These are phyloP conservation scores for Automeris io DNA, from an alignment of 2,888 invertebrate species.

Conservation along the genomic window DNA sequence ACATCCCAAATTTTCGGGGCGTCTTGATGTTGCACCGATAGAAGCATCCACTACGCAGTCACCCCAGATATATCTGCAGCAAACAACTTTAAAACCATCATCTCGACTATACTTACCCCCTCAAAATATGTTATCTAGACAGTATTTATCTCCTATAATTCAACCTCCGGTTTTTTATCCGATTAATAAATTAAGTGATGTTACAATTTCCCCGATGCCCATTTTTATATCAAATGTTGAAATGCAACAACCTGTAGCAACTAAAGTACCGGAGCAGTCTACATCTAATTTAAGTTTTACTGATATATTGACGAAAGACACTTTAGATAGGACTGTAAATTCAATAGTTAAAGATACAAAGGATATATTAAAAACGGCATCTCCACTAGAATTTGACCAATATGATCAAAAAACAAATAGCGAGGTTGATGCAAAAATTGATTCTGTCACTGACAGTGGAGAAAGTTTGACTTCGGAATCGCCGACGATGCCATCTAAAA, in stretches of 20 bases:
- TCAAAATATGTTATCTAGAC: constrained; percentile 31
- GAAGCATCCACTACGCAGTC: constrained; percentile 36
- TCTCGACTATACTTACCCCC: constrained; percentile 51
- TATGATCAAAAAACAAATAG: constrained; percentile 37
- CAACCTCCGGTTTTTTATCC: constrained; percentile 20
- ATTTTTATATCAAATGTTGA: constrained; percentile 15
- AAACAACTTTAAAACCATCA: constrained; percentile 50
- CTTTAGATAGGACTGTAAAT: constrained; percentile 55
- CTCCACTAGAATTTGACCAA: constrained; percentile 36
- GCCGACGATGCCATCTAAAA: constrained; percentile 31
- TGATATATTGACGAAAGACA: constrained; percentile 62
- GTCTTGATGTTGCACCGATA: constrained; percentile 30
- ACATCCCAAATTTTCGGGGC: constrained; percentile 30
- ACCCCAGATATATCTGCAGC: constrained; percentile 40
- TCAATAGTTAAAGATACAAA: constrained; percentile 60
- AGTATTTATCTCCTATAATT: constrained; percentile 42
- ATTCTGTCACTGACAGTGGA: constrained; percentile 33
- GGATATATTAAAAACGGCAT: constrained; percentile 41
- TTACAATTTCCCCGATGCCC: constrained; percentile 31
- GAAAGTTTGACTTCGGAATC: constrained; percentile 46
- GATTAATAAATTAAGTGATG: constrained; percentile 26
- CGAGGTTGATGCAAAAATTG: constrained; percentile 33
- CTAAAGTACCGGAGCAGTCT: constrained; percentile 24
- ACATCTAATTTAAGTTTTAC: constrained; percentile 50
- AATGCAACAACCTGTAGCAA: not conserved